Evolutionary conservation across 2,797 vertebrate species (phyloP), one percentile per base, ranked within the genome.

Genomic region (Gymnoscopelus braueri): DNA sequence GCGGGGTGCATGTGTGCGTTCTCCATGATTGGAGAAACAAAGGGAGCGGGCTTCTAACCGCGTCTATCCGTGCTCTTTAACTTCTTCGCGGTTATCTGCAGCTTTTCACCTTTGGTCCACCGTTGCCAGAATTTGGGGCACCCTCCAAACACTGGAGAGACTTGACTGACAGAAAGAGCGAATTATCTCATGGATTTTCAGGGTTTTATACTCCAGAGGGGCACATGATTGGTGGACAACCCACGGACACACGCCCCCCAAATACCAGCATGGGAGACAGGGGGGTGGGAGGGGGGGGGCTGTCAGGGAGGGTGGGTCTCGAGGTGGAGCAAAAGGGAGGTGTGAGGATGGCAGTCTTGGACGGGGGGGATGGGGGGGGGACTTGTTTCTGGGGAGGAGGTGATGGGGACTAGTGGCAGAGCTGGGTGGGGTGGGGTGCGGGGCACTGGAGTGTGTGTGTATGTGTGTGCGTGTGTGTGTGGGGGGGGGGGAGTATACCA

Each of bases 121-220:
- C 89, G 88, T 88, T 81, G 81, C 86, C 86, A 84, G 67, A 63
- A 91, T 84, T 80, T 87, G 85, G 83, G 89, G 84, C 85, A 85
- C 87, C 85, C 93, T 90, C 88, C 87, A 78, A 88, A 44, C 81
- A 83, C 84, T 90, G 89, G 92, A 94, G 90, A 89, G 90, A 19
- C 90, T 92, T 86, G 84, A 89, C 91, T 93, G 93, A 94, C 91
- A 94, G 92, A 94, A 95, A 93, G 94, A 94, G 94, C 93, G 67
- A 94, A 90, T 93, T 73, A 77, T 66, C 60, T 12, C 67, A 85
- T 64, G 68, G 78, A 85, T 60, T 44, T 50, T 71, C 83, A 87
- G 75, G 75, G 81, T 91, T 94, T 92, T 94, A 94, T 95, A 93
- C 74, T 69, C 67, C 69, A 64, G 48, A 80, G 63, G 63, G 61